Conservation (phyloP, 2,888 invertebrate genomes). For the Ernsta delagoae region DNA sequence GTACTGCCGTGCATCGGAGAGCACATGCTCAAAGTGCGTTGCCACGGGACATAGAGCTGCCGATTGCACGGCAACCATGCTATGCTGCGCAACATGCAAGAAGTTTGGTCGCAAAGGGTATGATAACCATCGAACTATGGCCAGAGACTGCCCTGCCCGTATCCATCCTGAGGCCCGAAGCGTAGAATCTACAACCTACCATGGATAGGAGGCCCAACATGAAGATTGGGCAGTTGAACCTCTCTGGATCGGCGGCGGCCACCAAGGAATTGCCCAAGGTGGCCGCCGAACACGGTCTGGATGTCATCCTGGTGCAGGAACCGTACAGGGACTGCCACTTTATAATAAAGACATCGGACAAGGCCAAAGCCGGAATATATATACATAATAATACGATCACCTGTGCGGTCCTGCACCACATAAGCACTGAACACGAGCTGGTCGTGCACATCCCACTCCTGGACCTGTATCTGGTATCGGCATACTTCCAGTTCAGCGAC, state of each 20-base stretch:
- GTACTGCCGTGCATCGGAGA: not conserved
- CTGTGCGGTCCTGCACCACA: not conserved
- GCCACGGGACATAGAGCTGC: not conserved
- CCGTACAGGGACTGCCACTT: not conserved
- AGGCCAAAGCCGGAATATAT: not conserved
- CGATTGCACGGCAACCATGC: not conserved
- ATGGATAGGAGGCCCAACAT: not conserved
- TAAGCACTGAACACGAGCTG: not conserved
- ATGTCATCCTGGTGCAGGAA: slow-evolving; percentile 2
- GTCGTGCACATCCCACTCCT: slow-evolving; percentile 6
- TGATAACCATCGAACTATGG: not conserved
- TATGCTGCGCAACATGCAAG: slow-evolving; percentile 9
- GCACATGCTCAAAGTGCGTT: not conserved
- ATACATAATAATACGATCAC: not conserved
- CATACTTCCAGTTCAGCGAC: too few relatives aligned
- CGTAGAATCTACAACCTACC: not conserved
- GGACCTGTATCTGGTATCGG: slow-evolving; percentile 2
- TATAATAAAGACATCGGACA: too few relatives aligned
- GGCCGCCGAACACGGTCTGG: not conserved
- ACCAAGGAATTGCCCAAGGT: not conserved
- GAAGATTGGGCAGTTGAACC: not conserved
- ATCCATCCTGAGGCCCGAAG: not conserved
- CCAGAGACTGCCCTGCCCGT: slow-evolving; percentile 11
- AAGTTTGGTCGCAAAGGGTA: not conserved
- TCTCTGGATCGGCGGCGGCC: not conserved